Evolutionary conservation across 2,113 vertebrate genomes (phyloP).

Genomic region (Camarhynchus parvulus): DNA sequence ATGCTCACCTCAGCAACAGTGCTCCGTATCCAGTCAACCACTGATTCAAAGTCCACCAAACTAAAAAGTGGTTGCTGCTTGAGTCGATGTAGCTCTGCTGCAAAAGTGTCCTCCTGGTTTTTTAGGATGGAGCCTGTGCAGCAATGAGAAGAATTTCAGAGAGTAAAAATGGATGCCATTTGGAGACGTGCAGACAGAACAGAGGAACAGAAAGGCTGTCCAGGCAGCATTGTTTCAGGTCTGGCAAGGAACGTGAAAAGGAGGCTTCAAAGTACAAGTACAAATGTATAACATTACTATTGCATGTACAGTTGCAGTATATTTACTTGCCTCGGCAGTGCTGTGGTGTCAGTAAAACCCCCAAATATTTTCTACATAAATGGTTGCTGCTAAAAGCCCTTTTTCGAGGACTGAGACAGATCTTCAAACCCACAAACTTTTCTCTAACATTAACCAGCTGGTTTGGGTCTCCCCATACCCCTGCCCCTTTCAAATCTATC

Average conservation of each 20-base stretch:
- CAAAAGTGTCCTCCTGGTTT: constrained; percentile 94
- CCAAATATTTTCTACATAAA: background rate
- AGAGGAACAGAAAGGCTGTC: background rate
- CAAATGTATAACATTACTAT: background rate
- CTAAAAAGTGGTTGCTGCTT: constrained; percentile 95
- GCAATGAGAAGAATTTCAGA: background rate
- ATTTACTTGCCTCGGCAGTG: background rate
- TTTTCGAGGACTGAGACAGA: background rate
- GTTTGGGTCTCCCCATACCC: background rate
- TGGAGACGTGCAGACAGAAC: background rate
- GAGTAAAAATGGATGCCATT: background rate
- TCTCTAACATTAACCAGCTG: background rate
- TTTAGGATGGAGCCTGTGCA: constrained; percentile 92
- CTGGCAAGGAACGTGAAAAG: background rate
- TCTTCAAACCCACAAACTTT: background rate
- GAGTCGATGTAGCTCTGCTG: constrained; percentile 91
- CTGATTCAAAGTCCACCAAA: constrained; percentile 92
- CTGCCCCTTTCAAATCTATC: background rate
- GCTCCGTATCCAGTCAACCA: constrained; percentile 93
- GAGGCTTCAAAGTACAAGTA: background rate
- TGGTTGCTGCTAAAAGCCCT: background rate
- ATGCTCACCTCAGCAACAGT: constrained; percentile 91
- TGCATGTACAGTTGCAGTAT: background rate
- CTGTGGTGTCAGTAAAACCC: background rate
- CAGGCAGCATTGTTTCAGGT: background rate